These are phyloP conservation scores for Petrophora chlorosata DNA, from an alignment of 2,888 invertebrate species.

Conservation along the genomic window DNA sequence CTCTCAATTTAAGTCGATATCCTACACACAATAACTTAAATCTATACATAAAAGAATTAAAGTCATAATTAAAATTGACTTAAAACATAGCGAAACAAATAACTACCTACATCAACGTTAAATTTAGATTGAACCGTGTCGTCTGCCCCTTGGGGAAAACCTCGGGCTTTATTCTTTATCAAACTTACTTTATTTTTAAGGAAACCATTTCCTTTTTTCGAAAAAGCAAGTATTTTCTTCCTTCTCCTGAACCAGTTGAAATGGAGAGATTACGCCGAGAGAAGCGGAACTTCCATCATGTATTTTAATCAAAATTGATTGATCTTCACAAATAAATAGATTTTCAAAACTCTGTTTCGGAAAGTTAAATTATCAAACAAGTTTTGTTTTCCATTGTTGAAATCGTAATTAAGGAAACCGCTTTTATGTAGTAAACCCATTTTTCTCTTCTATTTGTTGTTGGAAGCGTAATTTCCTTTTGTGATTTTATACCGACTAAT, in stretches of 20 bases:
- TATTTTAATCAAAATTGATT: slow-evolving; percentile 17
- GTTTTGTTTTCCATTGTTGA: not conserved
- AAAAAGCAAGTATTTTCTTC: slow-evolving; percentile 35
- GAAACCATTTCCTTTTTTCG: slow-evolving; percentile 34
- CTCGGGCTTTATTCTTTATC: slow-evolving; percentile 58
- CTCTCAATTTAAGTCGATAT: too few species aligned
- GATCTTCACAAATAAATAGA: slow-evolving; percentile 1
- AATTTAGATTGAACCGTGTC: slow-evolving; percentile 59
- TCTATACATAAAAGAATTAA: slow-evolving; percentile 39
- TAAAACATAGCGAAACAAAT: slow-evolving; percentile 47
- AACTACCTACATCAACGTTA: slow-evolving; percentile 48
- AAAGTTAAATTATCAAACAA: not conserved
- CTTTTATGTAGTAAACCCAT: not conserved
- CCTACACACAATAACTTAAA: too few species aligned
- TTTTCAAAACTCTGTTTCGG: not conserved
- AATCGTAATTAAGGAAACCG: slow-evolving; percentile 5
- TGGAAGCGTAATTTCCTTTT: not conserved
- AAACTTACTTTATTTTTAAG: slow-evolving; percentile 55
- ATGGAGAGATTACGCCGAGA: slow-evolving; percentile 39
- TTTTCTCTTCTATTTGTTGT: slow-evolving; percentile 7
- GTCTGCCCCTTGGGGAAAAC: slow-evolving; percentile 47
- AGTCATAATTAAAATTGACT: slow-evolving; percentile 39
- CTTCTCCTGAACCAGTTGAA: slow-evolving; percentile 27
- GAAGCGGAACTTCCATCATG: slow-evolving; percentile 13
- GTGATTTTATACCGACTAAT: not conserved